Evolutionary conservation across 2,888 invertebrate genomes (phyloP).

Genomic region (Eupithecia vulgata): DNA sequence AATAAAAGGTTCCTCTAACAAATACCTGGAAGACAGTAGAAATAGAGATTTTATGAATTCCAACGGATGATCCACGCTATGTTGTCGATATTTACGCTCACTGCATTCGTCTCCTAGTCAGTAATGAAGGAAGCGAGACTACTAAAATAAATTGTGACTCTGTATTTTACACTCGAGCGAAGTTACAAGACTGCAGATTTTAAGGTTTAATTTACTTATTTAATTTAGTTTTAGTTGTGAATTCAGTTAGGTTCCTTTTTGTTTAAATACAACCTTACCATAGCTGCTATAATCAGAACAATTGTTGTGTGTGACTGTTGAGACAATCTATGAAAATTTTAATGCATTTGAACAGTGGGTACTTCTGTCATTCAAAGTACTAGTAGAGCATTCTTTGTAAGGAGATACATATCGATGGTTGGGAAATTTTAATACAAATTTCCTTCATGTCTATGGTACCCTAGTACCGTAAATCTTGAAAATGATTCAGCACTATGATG

Average conservation of each 20-base stretch:
- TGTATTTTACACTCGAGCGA: conserved; percentile 40
- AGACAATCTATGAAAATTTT: too few species aligned
- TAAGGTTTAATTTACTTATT: conserved; percentile 27
- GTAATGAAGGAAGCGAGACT: conserved; percentile 54
- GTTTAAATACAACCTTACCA: neutral
- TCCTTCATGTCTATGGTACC: too few species aligned
- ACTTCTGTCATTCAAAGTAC: too few species aligned
- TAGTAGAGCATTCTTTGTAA: too few species aligned
- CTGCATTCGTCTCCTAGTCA: conserved; percentile 51
- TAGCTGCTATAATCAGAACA: neutral
- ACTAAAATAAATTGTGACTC: conserved; percentile 56
- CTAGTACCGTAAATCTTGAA: too few species aligned
- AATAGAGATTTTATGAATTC: neutral
- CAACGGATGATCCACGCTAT: conserved; percentile 46
- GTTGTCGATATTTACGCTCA: conserved; percentile 49
- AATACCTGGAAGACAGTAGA: neutral
- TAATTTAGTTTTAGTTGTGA: conserved; percentile 13
- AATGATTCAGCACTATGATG: too few species aligned
- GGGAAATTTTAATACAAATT: too few species aligned
- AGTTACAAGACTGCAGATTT: conserved; percentile 26
- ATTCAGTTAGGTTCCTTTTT: conserved; percentile 6
- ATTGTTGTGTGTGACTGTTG: too few species aligned
- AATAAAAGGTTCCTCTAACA: neutral
- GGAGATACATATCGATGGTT: too few species aligned
- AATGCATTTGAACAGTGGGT: too few species aligned